Evolutionary conservation across 2,888 invertebrate genomes (phyloP), one percentile per base, ranked within the genome.

Genomic region (Drosophila stalkeri): DNA sequence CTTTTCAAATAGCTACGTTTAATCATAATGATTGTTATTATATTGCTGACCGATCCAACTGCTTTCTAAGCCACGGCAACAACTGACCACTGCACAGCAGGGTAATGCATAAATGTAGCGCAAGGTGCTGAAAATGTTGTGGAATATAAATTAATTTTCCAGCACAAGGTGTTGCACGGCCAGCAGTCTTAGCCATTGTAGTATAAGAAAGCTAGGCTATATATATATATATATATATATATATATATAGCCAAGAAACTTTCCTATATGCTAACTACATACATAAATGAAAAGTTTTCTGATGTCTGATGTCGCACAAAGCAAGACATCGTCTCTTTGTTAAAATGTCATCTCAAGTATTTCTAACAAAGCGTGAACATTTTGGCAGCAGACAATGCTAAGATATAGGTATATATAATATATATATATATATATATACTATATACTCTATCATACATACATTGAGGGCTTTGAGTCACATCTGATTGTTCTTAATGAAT

Each of bases 21-120:
- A 93, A 93, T 93, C 92, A 93, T 92, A 92, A 92, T 91, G 92
- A 93, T 92, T 92, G 91, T 92, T 92, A 91, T 92, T 91, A 91
- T 86, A 85, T 72, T 66, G 63, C 49, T 56, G n/a, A 23, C 56
- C 35, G 43, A 49, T 47, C 56, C 66, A 55, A 63, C 57, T 52
- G 62, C 81, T 83, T 82, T 80, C 83, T 85, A 86, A 90, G 74
- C 57, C 70, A 62, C 62, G 12, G 27, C 16, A 23, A 14, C 46
- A 46, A 8, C 46, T 16, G 46, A 8, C 23, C 46, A 3, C 51
- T 14, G 51, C 54, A 20, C 33, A 35, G 54, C 33, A 14, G 37
- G 66, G 39, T 37, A 63, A 73, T 75, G 69, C 80, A 66, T 65
- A 73, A 65, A 47, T 16, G 54, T 31, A 69, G 14, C 51, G 74